A percentile compares a stretch with the other conserved stretches of the same genome.
Evolutionary conservation across 2,113 vertebrate species (phyloP).

Genomic region (Elaphurus davidianus): DNA sequence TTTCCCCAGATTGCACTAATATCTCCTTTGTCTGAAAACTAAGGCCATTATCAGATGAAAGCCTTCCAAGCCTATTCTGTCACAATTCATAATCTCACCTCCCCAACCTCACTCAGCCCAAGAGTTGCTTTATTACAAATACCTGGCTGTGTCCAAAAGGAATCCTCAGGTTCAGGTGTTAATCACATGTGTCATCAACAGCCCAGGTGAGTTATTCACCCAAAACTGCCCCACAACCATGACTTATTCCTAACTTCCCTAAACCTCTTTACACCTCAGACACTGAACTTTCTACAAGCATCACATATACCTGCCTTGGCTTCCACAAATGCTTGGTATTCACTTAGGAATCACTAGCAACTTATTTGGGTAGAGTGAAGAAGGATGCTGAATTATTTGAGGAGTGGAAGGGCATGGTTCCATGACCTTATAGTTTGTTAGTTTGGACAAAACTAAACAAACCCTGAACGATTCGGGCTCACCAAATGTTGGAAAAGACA

Average conservation of each 20-base stretch:
- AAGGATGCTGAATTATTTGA: background rate
- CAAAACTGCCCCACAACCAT: background rate
- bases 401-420: background rate
- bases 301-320: background rate
- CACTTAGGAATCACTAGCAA: background rate
- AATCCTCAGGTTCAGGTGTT: background rate
- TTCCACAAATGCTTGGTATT: background rate
- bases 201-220: background rate
- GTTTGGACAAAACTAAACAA: conserved; percentile 5
- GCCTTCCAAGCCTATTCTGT: background rate
- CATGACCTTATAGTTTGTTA: background rate
- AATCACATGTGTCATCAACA: background rate
- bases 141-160: background rate
- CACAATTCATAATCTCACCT: background rate
- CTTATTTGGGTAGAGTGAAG: background rate
- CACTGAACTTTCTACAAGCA: background rate
- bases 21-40: background rate
- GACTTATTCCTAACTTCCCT: background rate
- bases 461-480: background rate
- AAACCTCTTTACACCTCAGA: background rate
- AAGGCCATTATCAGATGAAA: background rate
- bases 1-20: background rate
- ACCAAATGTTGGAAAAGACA: background rate
- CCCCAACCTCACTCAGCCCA: background rate
- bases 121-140: background rate